Evolutionary conservation across 2,888 invertebrate genomes (phyloP), one percentile per base, ranked within the genome.

Genomic region (Ochropacha duplaris): DNA sequence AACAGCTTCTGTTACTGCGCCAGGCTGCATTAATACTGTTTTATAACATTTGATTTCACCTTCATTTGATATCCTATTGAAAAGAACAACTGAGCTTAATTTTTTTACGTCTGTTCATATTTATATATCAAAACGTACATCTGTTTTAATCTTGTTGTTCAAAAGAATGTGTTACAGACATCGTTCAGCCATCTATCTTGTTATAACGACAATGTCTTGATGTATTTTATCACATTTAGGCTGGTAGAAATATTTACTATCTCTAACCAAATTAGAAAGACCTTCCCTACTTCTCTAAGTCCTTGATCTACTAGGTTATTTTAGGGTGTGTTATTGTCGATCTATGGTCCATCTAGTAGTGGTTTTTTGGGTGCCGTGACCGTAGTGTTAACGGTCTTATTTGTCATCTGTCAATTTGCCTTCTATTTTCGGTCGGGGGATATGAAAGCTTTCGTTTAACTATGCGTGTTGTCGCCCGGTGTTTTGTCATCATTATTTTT

Each of bases 331-430:
- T 34, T 22, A 58, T 62, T 44, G 59, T 71, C 56, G 49, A 59
- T 59, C 52, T 57, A 59, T 50, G 61, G 85, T 50, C 83, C 87
- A 71, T n/a, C 31, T 59, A 58, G 71, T 9, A 31, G 50, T 86
- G 84, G 90, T 74, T 66, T 56, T 51, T 57, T 58, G 68, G 68
- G 68, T 81, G 76, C 78, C 81, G 77, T 87, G 86, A 83, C 86
- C 82, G 81, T 76, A 76, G 89, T 90, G 90, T 86, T 89, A 91
- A 90, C 88, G 85, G 81, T 81, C 89, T 79, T 89, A 92, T 92
- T 92, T 92, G 91, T 92, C 92, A 92, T 88, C 89, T 91, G 92
- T 92, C 92, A 91, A 91, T 90, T 91, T 88, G 82, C 84, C 88
- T 83, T 90, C 87, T 92, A 91, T 91, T 91, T 90, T 79, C 78